A percentile compares a stretch with the other conserved stretches of the same genome.
These are phyloP conservation scores for Melipona beecheii DNA, from an alignment of 2,888 invertebrate genomes.

Conservation along the genomic window DNA sequence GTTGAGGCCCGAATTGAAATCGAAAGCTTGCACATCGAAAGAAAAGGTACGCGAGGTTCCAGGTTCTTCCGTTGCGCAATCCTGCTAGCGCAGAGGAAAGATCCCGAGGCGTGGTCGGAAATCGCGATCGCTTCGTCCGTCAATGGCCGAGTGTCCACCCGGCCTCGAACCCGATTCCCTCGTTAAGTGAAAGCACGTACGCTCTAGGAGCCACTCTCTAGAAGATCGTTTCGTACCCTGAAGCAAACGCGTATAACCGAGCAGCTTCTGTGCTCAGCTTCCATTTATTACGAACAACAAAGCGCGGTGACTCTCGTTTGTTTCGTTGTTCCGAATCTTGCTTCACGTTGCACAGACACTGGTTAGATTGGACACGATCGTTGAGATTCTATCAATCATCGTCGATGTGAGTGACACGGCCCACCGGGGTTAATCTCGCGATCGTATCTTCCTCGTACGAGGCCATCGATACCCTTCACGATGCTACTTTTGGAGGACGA, in stretches of 20 bases:
- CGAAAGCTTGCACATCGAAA: too few species aligned
- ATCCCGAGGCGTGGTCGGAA: constrained; percentile 38
- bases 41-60: background rate
- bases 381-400: background rate
- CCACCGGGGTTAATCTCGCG: background rate
- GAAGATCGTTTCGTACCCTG: constrained; percentile 17
- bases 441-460: background rate
- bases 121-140: constrained; percentile 33
- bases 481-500: background rate
- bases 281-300: background rate
- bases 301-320: background rate
- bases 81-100: constrained; percentile 11
- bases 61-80: background rate
- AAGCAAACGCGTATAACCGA: background rate
- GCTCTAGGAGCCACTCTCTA: constrained; percentile 2
- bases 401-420: background rate
- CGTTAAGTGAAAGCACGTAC: constrained; percentile 51
- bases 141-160: constrained; percentile 37
- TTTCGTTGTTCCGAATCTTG: background rate
- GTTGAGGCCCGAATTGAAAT: too few species aligned
- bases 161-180: constrained; percentile 26
- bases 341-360: background rate
- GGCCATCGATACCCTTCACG: background rate
- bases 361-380: background rate
- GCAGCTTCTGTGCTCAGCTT: background rate